These are phyloP conservation scores for Physella acuta DNA, from an alignment of 1,140 invertebrate genomes.

Conservation along the genomic window DNA sequence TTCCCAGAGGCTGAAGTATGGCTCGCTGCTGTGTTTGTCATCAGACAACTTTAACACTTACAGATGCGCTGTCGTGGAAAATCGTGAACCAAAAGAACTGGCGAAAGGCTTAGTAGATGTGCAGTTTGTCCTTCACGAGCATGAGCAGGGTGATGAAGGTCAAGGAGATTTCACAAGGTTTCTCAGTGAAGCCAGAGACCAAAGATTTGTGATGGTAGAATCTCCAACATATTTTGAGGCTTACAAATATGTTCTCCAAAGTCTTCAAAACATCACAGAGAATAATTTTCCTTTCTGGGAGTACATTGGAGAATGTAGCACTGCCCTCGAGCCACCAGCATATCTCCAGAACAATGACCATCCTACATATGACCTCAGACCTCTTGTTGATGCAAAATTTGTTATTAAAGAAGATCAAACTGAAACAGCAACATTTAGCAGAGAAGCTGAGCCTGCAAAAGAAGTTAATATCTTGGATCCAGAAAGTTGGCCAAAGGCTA, in stretches of 20 bases:
- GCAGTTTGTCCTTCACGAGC: conserved; percentile 52
- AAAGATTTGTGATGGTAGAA: conserved; percentile 56
- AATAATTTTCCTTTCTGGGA: conserved; percentile 55
- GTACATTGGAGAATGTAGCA: conserved; percentile 44
- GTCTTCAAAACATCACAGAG: conserved; percentile 51
- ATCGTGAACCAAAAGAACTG: conserved; percentile 61
- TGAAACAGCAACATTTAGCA: background rate
- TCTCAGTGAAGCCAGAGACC: background rate
- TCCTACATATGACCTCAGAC: conserved; percentile 33
- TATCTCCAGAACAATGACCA: conserved; percentile 31
- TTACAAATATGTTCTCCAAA: conserved; percentile 60
- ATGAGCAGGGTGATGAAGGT: background rate
- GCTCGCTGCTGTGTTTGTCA: conserved; percentile 74
- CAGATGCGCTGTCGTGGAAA: conserved; percentile 69
- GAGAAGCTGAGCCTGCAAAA: conserved; percentile 21
- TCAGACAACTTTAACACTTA: conserved; percentile 67
- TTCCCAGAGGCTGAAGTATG: conserved; percentile 69
- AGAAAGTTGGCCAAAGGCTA: conserved; percentile 41
- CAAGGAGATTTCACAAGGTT: conserved; percentile 4
- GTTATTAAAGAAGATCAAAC: conserved; percentile 26
- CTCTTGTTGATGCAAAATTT: conserved; percentile 33
- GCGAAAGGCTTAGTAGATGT: conserved; percentile 42
- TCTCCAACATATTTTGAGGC: conserved; percentile 62
- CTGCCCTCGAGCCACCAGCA: conserved; percentile 31
- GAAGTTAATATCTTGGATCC: conserved; percentile 22